phyloP scores from a whole-genome alignment of 2,888 invertebrate species.

The Malthinus seriepunctatus region DNA sequence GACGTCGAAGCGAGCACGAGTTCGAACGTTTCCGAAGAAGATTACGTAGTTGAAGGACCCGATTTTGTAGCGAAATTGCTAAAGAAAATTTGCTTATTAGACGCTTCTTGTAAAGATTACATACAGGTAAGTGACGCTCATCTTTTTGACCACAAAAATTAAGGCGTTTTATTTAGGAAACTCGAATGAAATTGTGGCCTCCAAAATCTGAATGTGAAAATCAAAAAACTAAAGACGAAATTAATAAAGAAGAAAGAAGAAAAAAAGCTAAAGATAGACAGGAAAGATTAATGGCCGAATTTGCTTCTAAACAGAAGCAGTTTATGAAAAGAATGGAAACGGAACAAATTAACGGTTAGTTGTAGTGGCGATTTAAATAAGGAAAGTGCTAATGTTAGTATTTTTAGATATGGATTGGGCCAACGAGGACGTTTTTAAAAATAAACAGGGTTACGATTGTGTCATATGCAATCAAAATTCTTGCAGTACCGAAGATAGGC shows the following conservation, averaged over 20 bases:
- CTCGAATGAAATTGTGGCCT: constrained; percentile 79
- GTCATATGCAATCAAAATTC: constrained; percentile 93
- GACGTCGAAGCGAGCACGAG: constrained; percentile 44
- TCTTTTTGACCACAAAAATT: background rate
- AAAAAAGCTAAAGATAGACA: constrained; percentile 86
- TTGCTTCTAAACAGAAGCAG: constrained; percentile 86
- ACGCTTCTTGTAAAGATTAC: constrained; percentile 69
- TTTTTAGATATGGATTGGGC: constrained; percentile 66
- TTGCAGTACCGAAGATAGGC: constrained; percentile 79
- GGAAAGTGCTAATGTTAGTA: background rate
- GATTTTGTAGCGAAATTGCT: constrained; percentile 83
- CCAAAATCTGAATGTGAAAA: constrained; percentile 79
- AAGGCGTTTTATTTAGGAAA: constrained; percentile 56
- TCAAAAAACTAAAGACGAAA: constrained; percentile 66
- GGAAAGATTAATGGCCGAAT: constrained; percentile 90
- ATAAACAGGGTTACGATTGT: constrained; percentile 83
- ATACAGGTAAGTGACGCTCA: constrained; percentile 57
- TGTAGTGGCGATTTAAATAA: background rate
- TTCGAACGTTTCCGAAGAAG: constrained; percentile 38
- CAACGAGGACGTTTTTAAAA: constrained; percentile 60
- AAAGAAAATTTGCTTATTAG: constrained; percentile 72
- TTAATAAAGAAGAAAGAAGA: constrained; percentile 82
- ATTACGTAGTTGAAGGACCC: constrained; percentile 80
- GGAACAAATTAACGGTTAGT: constrained; percentile 48
- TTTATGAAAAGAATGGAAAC: constrained; percentile 82